Percentiles rank a stretch among this genome's conserved stretches.
Conservation (phyloP, 2,113 vertebrate genomes). For the Polypterus senegalus region DNA sequence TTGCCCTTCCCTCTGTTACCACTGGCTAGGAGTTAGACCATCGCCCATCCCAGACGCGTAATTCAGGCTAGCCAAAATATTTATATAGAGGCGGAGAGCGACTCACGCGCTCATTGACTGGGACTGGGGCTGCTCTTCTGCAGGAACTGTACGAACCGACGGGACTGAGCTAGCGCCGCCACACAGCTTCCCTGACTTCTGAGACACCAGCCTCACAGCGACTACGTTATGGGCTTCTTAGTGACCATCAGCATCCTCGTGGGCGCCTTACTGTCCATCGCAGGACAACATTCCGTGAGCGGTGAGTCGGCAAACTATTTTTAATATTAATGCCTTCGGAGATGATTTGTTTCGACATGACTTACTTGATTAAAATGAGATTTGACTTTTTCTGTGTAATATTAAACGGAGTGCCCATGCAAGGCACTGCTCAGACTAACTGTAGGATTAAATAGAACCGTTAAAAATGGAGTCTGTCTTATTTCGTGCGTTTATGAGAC, state of each 20-base stretch:
- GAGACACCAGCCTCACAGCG: conserved; percentile 17
- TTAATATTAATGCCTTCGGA: background rate
- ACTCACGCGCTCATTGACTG: conserved; percentile 56
- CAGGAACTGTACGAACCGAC: background rate
- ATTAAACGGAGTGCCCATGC: background rate
- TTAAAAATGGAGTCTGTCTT: background rate
- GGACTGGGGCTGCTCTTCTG: conserved; percentile 31
- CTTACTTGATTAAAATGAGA: background rate
- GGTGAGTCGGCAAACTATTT: conserved; percentile 32
- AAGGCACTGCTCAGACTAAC: background rate
- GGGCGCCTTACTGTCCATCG: conserved; percentile 33
- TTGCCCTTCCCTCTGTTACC: conserved; percentile 43
- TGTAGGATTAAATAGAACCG: too few relatives aligned
- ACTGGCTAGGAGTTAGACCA: conserved; percentile 48
- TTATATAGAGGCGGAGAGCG: conserved; percentile 58
- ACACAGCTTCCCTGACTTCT: conserved; percentile 13
- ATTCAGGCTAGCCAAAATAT: conserved; percentile 60
- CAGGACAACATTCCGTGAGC: conserved; percentile 33
- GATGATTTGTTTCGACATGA: background rate
- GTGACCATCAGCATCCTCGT: conserved; percentile 28
- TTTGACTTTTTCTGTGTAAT: background rate
- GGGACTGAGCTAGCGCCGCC: background rate
- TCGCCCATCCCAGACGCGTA: conserved; percentile 61
- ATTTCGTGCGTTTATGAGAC: background rate
- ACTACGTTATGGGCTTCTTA: conserved; percentile 34